Conservation (phyloP, 1,140 invertebrate genomes). For the Paraescarpia echinospica region DNA sequence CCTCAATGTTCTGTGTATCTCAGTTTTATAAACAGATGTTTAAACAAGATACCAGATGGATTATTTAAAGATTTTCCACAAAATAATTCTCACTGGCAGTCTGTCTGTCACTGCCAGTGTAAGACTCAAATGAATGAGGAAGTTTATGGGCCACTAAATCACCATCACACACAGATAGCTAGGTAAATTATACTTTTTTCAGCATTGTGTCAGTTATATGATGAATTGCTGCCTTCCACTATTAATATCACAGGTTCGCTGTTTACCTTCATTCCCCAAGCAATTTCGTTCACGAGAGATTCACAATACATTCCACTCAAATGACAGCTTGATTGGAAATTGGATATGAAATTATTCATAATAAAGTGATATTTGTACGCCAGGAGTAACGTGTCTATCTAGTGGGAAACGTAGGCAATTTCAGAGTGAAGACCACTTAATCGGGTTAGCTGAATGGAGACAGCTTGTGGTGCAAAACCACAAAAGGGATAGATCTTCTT, state of each 20-base stretch:
- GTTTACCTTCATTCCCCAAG: neutral
- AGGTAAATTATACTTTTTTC: neutral
- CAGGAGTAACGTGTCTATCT: neutral
- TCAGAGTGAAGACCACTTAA: neutral
- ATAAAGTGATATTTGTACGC: neutral
- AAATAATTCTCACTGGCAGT: neutral
- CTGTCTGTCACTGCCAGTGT: neutral
- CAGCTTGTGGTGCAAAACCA: neutral
- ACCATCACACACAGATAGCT: neutral
- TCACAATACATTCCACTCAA: neutral
- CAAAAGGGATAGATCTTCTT: neutral
- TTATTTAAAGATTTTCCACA: neutral
- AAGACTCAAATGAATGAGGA: neutral
- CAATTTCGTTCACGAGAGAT: neutral
- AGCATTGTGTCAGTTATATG: neutral
- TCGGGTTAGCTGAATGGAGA: neutral
- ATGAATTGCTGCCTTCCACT: neutral
- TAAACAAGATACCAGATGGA: neutral
- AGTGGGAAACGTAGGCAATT: neutral
- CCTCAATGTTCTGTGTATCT: no score
- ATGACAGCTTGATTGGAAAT: conserved; percentile 5
- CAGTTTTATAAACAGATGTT: neutral
- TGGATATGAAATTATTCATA: neutral
- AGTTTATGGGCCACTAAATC: neutral
- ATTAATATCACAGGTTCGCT: neutral